These are phyloP conservation scores for Euproctis similis DNA, from an alignment of 2,888 invertebrate genomes.

Conservation along the genomic window DNA sequence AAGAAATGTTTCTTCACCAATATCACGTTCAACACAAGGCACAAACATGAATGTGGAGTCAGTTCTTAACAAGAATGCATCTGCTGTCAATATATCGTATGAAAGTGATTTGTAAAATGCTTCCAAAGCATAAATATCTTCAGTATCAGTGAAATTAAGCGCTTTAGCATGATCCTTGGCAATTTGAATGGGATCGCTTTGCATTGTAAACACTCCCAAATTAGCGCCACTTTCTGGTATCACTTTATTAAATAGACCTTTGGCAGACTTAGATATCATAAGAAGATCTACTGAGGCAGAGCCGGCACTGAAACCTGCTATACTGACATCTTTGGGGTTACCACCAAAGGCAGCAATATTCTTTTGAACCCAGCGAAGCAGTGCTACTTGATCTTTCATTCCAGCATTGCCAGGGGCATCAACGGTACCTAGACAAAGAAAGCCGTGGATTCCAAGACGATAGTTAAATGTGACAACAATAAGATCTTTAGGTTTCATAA, in stretches of 20 bases:
- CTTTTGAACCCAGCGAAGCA: slow-evolving; percentile 39
- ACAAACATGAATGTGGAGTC: background rate
- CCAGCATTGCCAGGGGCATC: slow-evolving; percentile 51
- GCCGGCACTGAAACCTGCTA: slow-evolving; percentile 46
- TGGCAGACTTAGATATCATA: slow-evolving; percentile 28
- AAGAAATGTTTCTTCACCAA: slow-evolving; percentile 26
- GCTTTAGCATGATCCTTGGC: slow-evolving; percentile 29
- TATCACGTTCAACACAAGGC: slow-evolving; percentile 6
- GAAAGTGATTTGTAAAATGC: slow-evolving; percentile 7
- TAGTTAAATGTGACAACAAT: slow-evolving; percentile 45
- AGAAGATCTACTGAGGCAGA: slow-evolving; percentile 38
- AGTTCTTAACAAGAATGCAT: background rate
- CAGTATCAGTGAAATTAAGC: slow-evolving; percentile 22
- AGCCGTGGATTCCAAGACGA: slow-evolving; percentile 40
- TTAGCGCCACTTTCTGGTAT: slow-evolving; percentile 27
- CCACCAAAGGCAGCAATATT: slow-evolving; percentile 50
- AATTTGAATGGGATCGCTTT: slow-evolving; percentile 30
- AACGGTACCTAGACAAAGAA: slow-evolving; percentile 46
- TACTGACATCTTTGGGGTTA: slow-evolving; percentile 45
- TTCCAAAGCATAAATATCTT: slow-evolving; percentile 30
- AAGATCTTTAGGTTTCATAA: slow-evolving; percentile 29
- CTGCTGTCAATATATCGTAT: slow-evolving; percentile 1
- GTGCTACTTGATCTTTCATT: slow-evolving; percentile 49
- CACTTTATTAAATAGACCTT: slow-evolving; percentile 4
- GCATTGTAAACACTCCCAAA: slow-evolving; percentile 24